Base-by-base conservation (phyloP, 2,113 vertebrate genomes). In the Neolamprologus hecqui region DNA sequence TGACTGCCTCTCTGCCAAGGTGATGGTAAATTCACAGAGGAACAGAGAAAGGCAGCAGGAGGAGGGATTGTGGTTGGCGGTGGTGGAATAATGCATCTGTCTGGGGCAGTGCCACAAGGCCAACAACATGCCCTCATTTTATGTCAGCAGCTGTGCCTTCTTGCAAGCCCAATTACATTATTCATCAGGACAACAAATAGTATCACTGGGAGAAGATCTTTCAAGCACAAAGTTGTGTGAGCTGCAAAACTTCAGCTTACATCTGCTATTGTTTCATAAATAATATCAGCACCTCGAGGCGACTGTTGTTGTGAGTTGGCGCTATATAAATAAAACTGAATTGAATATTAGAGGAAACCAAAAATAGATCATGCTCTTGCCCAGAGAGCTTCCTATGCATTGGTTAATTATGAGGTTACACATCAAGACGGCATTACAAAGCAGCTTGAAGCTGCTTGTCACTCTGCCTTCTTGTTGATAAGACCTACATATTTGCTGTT, bases 361-460 rank as follows among this genome's bases (percentile, higher is more conserved):
- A 84, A 94, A 94, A 96, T 94, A 95, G 90, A 86, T 33, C 19
- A 79, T 12, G 42, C 81, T 86, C 84, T 90, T 12, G 93, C 89
- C 79, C 73, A 63, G 81, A 88, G 80, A 90, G 87, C 84, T 86
- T 68, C 86, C 81, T 14, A 9, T 82, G 81, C 83, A 35, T 81
- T 88, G 82, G 40, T 92, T 91, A 77, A 91, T 84, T 88, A 77
- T 83, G 86, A 51, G 26, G 81, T 82, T 79, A 31, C 89, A 40
- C 68, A 84, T 90, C 58, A 84, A 40, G 89, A 85, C 82, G 88
- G 85, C 77, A 42, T 70, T 73, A 82, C 84, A 81, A 84, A 85
- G 88, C 82, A 84, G 75, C 21, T 26, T 65, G 84, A 60, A 73
- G 47, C 23, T 68, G 75, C 13, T 31, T 49, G 42, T 75, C 23